Percentiles rank a stretch among this genome's conserved stretches.
phyloP scores from a whole-genome alignment of 2,113 vertebrate species.

The Morone chrysops region DNA sequence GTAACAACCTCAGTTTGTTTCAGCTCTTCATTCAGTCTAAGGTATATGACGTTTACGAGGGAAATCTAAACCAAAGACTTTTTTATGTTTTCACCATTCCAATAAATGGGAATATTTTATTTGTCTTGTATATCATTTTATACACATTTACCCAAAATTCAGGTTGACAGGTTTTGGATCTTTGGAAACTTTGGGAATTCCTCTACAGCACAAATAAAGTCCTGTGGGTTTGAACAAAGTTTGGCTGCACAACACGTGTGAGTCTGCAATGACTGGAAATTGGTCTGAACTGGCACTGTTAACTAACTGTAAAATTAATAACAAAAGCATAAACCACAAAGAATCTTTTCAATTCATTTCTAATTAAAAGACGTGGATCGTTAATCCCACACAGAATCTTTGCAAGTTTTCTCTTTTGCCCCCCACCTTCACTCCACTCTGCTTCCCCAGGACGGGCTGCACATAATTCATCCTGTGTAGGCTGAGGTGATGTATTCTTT shows the following conservation, averaged over 20 bases:
- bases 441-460: conserved; percentile 18
- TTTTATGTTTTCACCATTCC: neutral
- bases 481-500: conserved; percentile 77
- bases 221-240: conserved; percentile 1
- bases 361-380: conserved; percentile 8
- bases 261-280: neutral
- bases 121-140: neutral
- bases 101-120: neutral
- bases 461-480: conserved; percentile 72
- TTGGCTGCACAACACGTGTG: neutral
- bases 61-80: neutral
- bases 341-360: neutral
- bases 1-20: neutral
- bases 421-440: conserved; percentile 2
- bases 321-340: conserved; percentile 13
- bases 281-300: neutral
- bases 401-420: conserved; percentile 18
- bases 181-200: conserved; percentile 2
- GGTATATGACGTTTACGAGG: neutral
- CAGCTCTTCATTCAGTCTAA: neutral
- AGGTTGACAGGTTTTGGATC: neutral
- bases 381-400: conserved; percentile 25
- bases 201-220: neutral
- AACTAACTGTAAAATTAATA: conserved; percentile 13
- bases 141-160: neutral